Evolutionary conservation across 2,113 vertebrate species (phyloP), one percentile per base, ranked within the genome.

Genomic region (Bambusicola thoracicus): DNA sequence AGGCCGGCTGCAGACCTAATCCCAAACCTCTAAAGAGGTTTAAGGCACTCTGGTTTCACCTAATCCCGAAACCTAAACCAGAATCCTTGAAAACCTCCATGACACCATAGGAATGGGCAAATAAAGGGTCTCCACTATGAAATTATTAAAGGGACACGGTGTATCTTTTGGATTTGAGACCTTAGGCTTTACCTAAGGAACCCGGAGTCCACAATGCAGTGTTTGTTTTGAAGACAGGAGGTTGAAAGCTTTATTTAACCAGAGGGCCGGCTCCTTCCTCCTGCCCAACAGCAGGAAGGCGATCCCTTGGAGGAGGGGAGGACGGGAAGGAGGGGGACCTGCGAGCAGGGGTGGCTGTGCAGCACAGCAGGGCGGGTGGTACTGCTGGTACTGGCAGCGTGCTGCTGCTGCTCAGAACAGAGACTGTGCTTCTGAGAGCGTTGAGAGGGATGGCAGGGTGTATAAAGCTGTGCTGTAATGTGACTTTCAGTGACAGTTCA

Each of bases 41-140:
- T 99, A 99, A 98, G 97, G 98, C 98, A 98, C 99, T 99, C 98
- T 96, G 97, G 99, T 99, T 99, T 99, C 99, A 99, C 97, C 98
- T 99, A 99, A 99, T 99, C 99, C 99, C 87, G 97, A 98, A 98
- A 98, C 98, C 98, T 98, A 98, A 98, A 97, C 98, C 97, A 95
- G 97, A 96, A 97, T 98, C 98, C 98, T 95, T 98, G 98, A 98
- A 98, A 98, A 98, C 97, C 96, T 88, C 98, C 97, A 96, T 96
- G 97, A 97, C 83, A 95, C 97, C 95, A 90, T 97, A 97, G 96
- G 96, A 98, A 98, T 98, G 98, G 97, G 97, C 98, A 98, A 98
- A 98, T 98, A 98, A 98, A 98, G 97, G 93, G 97, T 92, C 97
- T 98, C 97, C 98, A 97, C 97, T 97, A 97, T 95, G 86, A 92